Conservation (phyloP, 2,888 invertebrate species). For the Frankliniella fusca region DNA sequence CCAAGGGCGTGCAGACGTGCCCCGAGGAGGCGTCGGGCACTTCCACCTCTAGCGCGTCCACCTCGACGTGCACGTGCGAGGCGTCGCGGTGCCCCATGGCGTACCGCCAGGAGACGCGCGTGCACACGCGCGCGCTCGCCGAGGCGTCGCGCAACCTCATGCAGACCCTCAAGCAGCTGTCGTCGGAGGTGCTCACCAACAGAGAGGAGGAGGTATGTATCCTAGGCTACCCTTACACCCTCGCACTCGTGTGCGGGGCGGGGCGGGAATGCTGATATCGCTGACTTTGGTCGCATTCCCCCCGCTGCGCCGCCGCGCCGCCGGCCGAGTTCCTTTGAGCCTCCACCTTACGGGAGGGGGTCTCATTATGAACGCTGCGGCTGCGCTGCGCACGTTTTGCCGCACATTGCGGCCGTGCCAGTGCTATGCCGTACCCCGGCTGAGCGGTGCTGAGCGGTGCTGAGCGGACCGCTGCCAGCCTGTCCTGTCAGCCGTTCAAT, state of each 20-base stretch:
- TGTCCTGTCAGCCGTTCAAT: too few relatives aligned
- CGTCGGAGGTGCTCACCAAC: slow-evolving; percentile 78
- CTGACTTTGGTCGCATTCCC: neutral
- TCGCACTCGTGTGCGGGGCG: too few relatives aligned
- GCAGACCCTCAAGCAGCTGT: slow-evolving; percentile 82
- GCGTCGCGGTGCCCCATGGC: slow-evolving; percentile 27
- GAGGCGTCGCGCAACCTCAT: slow-evolving; percentile 90
- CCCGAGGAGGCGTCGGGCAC: slow-evolving; percentile 29
- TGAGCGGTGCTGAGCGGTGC: too few relatives aligned
- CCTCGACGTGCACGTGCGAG: slow-evolving; percentile 36
- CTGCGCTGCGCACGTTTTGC: too few relatives aligned
- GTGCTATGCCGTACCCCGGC: too few relatives aligned
- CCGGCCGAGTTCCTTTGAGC: neutral
- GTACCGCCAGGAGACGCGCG: slow-evolving; percentile 32
- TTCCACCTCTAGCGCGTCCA: slow-evolving; percentile 33
- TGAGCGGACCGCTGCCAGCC: too few relatives aligned
- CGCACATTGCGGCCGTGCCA: too few relatives aligned
- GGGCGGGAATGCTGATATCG: neutral
- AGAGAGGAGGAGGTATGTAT: slow-evolving; percentile 13
- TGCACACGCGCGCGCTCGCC: slow-evolving; percentile 71
- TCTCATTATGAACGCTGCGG: neutral
- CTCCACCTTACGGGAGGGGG: neutral
- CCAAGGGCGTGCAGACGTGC: slow-evolving; percentile 27
- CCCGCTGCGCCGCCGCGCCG: neutral
- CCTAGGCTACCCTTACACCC: neutral